Percentiles rank a stretch among this genome's conserved stretches.
These are phyloP conservation scores for Melinopterus prodromus DNA, from an alignment of 2,888 invertebrate species.

Conservation along the genomic window DNA sequence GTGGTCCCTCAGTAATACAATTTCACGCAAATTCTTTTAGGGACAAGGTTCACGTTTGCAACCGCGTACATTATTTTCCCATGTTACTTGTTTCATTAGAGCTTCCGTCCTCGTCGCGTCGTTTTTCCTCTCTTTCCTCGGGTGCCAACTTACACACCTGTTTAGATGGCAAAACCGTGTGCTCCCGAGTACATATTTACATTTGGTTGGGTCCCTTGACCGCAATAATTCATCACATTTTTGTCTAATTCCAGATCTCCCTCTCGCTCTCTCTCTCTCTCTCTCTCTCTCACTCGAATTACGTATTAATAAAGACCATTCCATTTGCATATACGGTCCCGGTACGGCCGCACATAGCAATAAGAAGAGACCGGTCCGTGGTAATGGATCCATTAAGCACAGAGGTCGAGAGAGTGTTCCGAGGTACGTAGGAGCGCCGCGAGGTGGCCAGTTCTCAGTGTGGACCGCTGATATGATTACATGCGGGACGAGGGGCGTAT, in stretches of 20 bases:
- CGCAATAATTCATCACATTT: conserved; percentile 48
- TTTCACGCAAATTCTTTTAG: not conserved
- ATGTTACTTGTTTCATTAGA: not conserved
- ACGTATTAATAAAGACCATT: conserved; percentile 55
- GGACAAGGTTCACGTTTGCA: not conserved
- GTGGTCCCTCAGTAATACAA: not conserved
- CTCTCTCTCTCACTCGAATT: conserved; percentile 47
- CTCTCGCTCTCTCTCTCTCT: conserved; percentile 44
- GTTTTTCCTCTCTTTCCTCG: not conserved
- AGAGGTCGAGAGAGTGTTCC: conserved; percentile 38
- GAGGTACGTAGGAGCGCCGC: conserved; percentile 17
- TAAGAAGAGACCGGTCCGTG: conserved; percentile 52
- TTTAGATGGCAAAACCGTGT: not conserved
- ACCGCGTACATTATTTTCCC: not conserved
- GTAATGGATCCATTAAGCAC: conserved; percentile 58
- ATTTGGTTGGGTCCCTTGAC: conserved; percentile 41
- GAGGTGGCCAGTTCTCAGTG: conserved; percentile 49
- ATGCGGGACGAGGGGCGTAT: conserved; percentile 49
- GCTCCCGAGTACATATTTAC: not conserved
- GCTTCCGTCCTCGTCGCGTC: not conserved
- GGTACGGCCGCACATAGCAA: conserved; percentile 50
- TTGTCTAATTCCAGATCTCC: conserved; percentile 47
- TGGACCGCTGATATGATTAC: conserved; percentile 54
- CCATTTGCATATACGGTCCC: conserved; percentile 54
- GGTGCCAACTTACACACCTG: not conserved